Evolutionary conservation across 35 echinoderm and acorn worm genomes (phyloP), one percentile per base, ranked within the genome.

Genomic region (Hemicentrotus pulcherrimus): DNA sequence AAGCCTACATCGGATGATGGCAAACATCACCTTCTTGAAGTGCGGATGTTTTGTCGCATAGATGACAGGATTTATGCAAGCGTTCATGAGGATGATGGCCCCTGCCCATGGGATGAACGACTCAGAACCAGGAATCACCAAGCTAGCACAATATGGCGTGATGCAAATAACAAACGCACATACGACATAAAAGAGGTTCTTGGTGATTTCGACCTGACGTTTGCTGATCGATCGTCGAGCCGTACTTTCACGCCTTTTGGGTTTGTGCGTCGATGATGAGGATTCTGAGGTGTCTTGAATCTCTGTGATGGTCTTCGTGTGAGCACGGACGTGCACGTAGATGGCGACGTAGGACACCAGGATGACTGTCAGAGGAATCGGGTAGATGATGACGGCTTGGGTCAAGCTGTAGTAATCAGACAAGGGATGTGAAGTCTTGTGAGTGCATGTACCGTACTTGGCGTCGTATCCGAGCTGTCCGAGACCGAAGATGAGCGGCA

Each of bases 21-120:
- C 94, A n/a, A 88, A 50, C 94, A 99, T 97, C 3, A 99, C 98
- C 22, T 87, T 95, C 88, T 96, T 99, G 32, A 99, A 99, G 85
- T 96, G 95, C 32, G 98, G 97, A 90, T 99, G 98, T 86, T 99
- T 99, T 47, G 98, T 99, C 52, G 95, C 97, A 35, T 97, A 99
- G 46, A 99, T 97, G 46, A 97, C 55, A 0, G 98, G 98, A 86
- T 99, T 99, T 24, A 99, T 96, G 59, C 96, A 97, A 15, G 94
- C 95, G 95, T 99, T 99, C 28, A 92, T 87, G 9, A 99, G 94
- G 95, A 99, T 97, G 31, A 99, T 48, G 0, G 97, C 96, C 30
- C 95, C 98, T 3, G 96, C 96, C 96, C 97, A 99, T 41, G 98
- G 98, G 15, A 97, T 94, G 71, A 99, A 95, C 31, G 98, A 95